Conservation (phyloP, 2,797 vertebrate genomes). For the Bovichtus variegatus region DNA sequence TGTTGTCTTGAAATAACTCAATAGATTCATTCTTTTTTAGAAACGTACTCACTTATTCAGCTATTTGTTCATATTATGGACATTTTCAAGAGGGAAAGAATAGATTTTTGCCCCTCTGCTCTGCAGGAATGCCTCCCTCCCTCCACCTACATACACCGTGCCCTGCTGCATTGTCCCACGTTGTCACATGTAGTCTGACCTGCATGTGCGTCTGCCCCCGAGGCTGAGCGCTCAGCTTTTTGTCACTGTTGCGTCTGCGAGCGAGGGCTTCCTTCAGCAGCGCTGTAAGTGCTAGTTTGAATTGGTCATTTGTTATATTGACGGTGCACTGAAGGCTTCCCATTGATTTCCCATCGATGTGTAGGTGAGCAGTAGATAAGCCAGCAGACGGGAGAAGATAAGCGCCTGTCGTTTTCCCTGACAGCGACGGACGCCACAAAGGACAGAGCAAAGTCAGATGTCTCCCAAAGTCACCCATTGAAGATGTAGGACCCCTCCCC, state of each 20-base stretch:
- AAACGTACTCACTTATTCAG: not conserved
- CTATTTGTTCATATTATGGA: not conserved
- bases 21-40: not conserved
- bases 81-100: not conserved
- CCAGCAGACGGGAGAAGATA: constrained; percentile 75
- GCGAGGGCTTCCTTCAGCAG: constrained; percentile 50
- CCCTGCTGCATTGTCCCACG: constrained; percentile 32
- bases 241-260: not conserved
- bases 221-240: constrained; percentile 11
- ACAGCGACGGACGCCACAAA: constrained; percentile 60
- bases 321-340: constrained; percentile 70
- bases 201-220: not conserved
- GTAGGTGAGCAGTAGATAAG: constrained; percentile 83
- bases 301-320: constrained; percentile 81
- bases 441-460: constrained; percentile 80
- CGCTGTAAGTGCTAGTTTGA: constrained; percentile 59
- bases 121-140: constrained; percentile 1
- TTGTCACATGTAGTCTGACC: constrained; percentile 10
- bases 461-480: constrained; percentile 69
- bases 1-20: not conserved
- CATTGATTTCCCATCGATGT: constrained; percentile 83
- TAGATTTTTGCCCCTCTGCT: not conserved
- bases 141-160: not conserved
- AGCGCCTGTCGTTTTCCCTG: constrained; percentile 74
- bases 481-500: not conserved